Conservation (phyloP, 2,113 vertebrate genomes). For the Thermophis baileyi region DNA sequence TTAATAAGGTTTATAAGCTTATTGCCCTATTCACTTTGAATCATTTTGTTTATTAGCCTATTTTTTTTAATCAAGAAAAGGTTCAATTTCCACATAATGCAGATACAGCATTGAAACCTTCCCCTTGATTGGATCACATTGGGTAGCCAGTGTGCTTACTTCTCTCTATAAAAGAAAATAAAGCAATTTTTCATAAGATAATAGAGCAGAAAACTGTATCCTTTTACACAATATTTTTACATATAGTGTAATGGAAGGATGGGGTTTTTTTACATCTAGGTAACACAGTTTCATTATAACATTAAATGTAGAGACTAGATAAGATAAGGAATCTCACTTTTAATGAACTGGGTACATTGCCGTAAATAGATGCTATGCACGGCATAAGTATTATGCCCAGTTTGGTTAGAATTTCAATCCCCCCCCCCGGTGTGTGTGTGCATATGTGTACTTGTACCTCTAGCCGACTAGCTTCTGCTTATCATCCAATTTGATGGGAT, state of each 20-base stretch:
- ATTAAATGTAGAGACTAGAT: background rate
- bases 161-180: background rate
- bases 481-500: conserved; percentile 17
- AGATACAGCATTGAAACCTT: background rate
- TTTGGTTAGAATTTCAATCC: background rate
- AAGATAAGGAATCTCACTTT: background rate
- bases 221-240: background rate
- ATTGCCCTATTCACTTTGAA: background rate
- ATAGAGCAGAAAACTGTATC: background rate
- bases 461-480: background rate
- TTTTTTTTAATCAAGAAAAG: background rate
- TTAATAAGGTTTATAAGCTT: background rate
- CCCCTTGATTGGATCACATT: background rate
- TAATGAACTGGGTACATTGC: background rate
- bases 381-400: background rate
- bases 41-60: background rate
- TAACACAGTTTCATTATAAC: background rate
- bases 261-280: background rate
- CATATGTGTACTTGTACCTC: background rate
- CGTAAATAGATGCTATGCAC: background rate
- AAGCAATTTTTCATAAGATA: background rate
- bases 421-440: background rate
- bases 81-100: background rate
- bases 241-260: background rate
- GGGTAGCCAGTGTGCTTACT: background rate